Conservation (phyloP, 2,888 invertebrate genomes). For the Drosophila atripex region DNA sequence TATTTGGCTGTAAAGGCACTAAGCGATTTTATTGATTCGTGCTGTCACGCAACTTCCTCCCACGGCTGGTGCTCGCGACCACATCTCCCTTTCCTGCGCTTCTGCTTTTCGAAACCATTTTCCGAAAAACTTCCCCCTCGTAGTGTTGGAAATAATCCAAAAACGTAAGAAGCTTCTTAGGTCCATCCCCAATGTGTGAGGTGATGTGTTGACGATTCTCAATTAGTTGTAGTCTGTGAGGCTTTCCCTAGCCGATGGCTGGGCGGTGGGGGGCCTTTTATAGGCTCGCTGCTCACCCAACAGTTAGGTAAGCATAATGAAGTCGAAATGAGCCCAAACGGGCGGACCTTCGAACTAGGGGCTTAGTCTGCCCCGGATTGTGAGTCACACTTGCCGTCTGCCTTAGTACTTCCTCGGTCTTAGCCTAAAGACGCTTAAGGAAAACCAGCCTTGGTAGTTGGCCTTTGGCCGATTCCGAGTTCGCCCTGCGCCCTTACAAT, state of each 20-base stretch:
- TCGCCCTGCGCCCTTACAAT: conserved; percentile 11
- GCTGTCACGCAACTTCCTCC: conserved; percentile 72
- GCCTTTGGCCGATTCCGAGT: conserved; percentile 44
- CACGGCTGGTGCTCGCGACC: conserved; percentile 18
- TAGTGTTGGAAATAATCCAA: conserved; percentile 53
- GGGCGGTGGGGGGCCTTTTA: not conserved
- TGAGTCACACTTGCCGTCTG: conserved; percentile 50
- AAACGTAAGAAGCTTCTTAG: conserved; percentile 51
- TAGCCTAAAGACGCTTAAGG: conserved; percentile 32
- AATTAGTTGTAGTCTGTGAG: conserved; percentile 57
- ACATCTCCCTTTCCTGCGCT: not conserved
- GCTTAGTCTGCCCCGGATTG: conserved; percentile 3
- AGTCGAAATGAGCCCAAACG: conserved; percentile 54
- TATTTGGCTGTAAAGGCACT: conserved; percentile 49
- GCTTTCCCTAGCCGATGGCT: not conserved
- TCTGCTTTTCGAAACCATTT: not conserved
- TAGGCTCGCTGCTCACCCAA: conserved; percentile 62
- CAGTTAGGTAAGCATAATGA: conserved; percentile 58
- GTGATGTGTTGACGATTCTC: conserved; percentile 56
- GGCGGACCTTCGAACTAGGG: not conserved
- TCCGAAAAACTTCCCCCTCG: not conserved
- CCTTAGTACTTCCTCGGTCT: conserved; percentile 9
- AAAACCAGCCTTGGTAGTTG: conserved; percentile 50
- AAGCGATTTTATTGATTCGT: conserved; percentile 79
- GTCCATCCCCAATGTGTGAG: conserved; percentile 28